Evolutionary conservation across 2,113 vertebrate species (phyloP).

Genomic region (Procavia capensis): DNA sequence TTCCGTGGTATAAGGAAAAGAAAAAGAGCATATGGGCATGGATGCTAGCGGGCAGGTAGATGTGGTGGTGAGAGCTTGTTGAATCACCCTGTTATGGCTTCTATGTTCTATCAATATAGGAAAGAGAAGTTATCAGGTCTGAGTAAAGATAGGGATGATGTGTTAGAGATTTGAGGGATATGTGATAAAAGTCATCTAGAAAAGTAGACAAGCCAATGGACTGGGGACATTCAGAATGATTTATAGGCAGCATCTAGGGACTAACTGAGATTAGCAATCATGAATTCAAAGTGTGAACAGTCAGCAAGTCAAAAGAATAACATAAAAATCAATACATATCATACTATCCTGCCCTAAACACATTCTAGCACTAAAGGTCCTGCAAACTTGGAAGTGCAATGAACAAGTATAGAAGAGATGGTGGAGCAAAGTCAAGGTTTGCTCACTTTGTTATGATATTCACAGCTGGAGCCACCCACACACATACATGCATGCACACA

Average conservation of each 20-base stretch:
- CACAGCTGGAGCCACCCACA: not conserved
- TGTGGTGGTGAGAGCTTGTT: not conserved
- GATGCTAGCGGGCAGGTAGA: not conserved
- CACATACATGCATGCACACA: rapidly evolving
- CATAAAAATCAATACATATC: not conserved
- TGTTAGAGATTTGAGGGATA: not conserved
- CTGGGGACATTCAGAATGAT: not conserved
- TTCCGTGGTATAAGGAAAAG: not conserved
- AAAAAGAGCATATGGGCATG: rapidly evolving
- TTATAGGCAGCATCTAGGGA: not conserved
- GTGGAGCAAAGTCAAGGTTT: not conserved
- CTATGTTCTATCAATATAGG: not conserved
- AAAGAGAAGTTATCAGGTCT: not conserved
- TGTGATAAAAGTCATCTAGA: not conserved
- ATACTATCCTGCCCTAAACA: not conserved
- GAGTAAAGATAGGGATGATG: not conserved
- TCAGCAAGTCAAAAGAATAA: not conserved
- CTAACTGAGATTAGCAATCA: not conserved
- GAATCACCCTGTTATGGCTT: not conserved
- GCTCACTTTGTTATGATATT: not conserved
- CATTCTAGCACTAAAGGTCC: not conserved
- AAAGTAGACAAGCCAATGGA: not conserved
- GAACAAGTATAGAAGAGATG: not conserved
- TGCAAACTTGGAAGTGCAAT: not conserved
- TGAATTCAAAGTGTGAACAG: not conserved